phyloP scores from a whole-genome alignment of 2,888 invertebrate species.

The Drosophila leonis region DNA sequence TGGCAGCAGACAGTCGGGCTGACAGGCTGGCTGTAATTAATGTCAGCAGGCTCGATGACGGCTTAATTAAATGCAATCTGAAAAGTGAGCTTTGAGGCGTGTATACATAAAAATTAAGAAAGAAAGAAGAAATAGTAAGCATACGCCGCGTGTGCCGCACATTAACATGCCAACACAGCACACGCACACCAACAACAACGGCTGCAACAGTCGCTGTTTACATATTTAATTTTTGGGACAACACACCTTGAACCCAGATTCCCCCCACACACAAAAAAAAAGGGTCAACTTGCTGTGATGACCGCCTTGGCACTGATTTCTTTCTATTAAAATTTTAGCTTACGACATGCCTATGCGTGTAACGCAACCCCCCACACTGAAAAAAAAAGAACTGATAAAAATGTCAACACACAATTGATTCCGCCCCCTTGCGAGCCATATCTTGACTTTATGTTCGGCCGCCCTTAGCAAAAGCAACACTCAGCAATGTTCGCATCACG shows the following conservation, averaged over 20 bases:
- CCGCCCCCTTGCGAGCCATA: conserved; percentile 42
- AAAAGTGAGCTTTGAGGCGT: conserved; percentile 13
- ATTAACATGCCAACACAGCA: conserved; percentile 58
- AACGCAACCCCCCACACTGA: conserved; percentile 1
- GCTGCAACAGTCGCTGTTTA: conserved; percentile 58
- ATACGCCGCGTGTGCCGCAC: conserved; percentile 61
- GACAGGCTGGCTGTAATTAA: conserved; percentile 62
- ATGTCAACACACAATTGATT: conserved; percentile 81
- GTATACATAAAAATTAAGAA: background rate
- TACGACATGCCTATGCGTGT: conserved; percentile 68
- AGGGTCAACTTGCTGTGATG: conserved; percentile 67
- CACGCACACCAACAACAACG: conserved; percentile 46
- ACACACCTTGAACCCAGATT: conserved; percentile 62
- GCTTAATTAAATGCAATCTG: conserved; percentile 60
- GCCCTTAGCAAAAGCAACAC: conserved; percentile 20
- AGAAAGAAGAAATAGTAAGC: conserved; percentile 24
- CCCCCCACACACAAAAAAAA: conserved; percentile 45
- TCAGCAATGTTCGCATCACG: conserved; percentile 63
- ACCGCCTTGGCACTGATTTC: conserved; percentile 69
- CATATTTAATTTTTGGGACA: conserved; percentile 71
- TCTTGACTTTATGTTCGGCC: background rate
- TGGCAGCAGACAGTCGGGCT: conserved; percentile 12
- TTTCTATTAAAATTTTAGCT: conserved; percentile 67
- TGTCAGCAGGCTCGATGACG: conserved; percentile 54
- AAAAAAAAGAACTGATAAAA: conserved; percentile 66